Percentiles rank a stretch among this genome's conserved stretches.
Conservation (phyloP, 2,113 vertebrate species). For the Zosterops japonicus region DNA sequence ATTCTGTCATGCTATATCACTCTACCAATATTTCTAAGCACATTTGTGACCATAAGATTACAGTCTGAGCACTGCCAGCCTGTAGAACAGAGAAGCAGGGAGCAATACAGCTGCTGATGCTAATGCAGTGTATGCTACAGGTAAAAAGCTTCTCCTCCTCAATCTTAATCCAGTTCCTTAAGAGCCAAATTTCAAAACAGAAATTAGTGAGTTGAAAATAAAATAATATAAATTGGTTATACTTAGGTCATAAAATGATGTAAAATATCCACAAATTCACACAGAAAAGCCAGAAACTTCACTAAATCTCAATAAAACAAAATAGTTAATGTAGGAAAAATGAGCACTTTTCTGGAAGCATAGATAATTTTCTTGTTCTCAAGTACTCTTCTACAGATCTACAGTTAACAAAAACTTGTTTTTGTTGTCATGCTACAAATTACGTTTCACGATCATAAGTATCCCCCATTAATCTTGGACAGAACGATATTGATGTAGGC, state of each 20-base stretch:
- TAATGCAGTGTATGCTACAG: rapidly evolving
- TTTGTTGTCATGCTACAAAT: not conserved
- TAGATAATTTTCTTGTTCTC: not conserved
- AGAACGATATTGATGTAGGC: not conserved
- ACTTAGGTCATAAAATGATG: not conserved
- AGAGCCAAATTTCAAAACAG: not conserved
- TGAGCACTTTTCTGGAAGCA: not conserved
- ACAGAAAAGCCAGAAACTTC: not conserved
- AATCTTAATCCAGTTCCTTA: not conserved
- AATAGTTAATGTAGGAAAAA: not conserved
- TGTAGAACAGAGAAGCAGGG: not conserved
- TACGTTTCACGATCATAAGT: not conserved
- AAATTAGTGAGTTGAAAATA: not conserved
- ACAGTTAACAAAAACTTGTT: not conserved
- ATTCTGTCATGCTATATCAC: not conserved
- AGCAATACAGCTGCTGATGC: not conserved
- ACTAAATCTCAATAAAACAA: not conserved
- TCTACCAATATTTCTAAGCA: not conserved
- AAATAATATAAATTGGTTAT: not conserved
- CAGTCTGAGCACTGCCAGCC: not conserved
- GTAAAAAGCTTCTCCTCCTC: not conserved
- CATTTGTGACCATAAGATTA: not conserved
- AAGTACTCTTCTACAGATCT: not conserved
- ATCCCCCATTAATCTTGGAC: not conserved
- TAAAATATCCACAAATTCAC: not conserved